phyloP scores from a whole-genome alignment of 1,140 invertebrate genomes.

The Panulirus ornatus region DNA sequence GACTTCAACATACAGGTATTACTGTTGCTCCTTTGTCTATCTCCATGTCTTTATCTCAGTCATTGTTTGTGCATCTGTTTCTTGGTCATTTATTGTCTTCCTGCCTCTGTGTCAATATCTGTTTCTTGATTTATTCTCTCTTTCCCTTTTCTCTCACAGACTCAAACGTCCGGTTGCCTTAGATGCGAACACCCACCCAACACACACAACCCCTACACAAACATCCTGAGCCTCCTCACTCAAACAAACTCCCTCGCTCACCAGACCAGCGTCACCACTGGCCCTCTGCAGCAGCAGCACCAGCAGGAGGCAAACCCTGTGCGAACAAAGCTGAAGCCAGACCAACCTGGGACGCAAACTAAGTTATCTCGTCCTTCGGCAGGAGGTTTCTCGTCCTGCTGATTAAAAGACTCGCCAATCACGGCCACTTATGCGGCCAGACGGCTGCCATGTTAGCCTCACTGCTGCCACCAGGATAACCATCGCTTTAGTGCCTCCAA shows the following conservation, averaged over 20 bases:
- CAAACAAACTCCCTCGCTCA: neutral
- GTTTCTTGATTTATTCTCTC: too few relatives aligned
- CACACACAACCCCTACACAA: neutral
- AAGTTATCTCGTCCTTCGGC: conserved; percentile 56
- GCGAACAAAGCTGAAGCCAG: conserved; percentile 26
- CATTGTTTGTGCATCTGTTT: too few relatives aligned
- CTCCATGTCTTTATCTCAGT: too few relatives aligned
- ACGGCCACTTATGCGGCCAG: conserved; percentile 50
- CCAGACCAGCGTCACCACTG: neutral
- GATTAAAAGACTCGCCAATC: conserved; percentile 55
- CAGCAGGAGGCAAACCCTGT: neutral
- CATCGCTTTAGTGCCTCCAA: conserved; percentile 2
- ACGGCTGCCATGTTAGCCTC: conserved; percentile 45
- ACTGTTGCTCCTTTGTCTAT: too few relatives aligned
- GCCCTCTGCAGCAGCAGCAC: neutral
- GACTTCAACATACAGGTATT: too few relatives aligned
- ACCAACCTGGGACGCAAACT: conserved; percentile 31
- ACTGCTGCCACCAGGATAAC: conserved; percentile 33
- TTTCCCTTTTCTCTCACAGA: too few relatives aligned
- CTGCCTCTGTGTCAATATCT: too few relatives aligned
- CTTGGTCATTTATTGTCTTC: too few relatives aligned
- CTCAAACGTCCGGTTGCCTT: too few relatives aligned
- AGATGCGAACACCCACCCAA: too few relatives aligned
- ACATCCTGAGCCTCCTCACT: neutral
- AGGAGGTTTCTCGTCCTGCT: conserved; percentile 50